These are phyloP conservation scores for Ctenoplectra terminalis DNA, from an alignment of 1,140 invertebrate species.

Conservation along the genomic window DNA sequence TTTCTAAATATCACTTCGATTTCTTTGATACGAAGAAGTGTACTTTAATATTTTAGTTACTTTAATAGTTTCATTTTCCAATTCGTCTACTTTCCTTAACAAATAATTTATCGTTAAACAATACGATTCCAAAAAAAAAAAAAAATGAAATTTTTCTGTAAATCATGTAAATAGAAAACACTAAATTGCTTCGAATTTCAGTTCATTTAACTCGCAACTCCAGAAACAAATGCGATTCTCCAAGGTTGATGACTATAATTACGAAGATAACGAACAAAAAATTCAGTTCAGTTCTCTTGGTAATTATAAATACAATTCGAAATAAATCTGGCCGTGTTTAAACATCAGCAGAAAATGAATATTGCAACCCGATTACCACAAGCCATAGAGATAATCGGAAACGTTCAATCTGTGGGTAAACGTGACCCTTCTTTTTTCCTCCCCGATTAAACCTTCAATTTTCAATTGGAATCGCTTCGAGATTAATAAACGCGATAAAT, in stretches of 20 bases:
- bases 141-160: too few relatives aligned
- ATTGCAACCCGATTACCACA: not conserved
- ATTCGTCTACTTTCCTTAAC: too few relatives aligned
- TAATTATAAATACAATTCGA: not conserved
- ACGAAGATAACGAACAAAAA: not conserved
- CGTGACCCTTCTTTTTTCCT: too few relatives aligned
- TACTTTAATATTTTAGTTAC: too few relatives aligned
- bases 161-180: not conserved
- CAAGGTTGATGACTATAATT: not conserved
- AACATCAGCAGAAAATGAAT: not conserved
- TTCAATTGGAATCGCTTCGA: not conserved
- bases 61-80: too few relatives aligned
- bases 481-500: conserved; percentile 25
- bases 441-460: not conserved
- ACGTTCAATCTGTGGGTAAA: not conserved
- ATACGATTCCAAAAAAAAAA: too few relatives aligned
- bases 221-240: not conserved
- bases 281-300: not conserved
- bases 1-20: too few relatives aligned
- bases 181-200: not conserved
- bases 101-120: too few relatives aligned
- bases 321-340: conserved; percentile 5
- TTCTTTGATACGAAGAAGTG: too few relatives aligned
- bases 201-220: not conserved
- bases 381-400: not conserved